phyloP scores from a whole-genome alignment of 2,888 invertebrate genomes.

The Oligia latruncula region DNA sequence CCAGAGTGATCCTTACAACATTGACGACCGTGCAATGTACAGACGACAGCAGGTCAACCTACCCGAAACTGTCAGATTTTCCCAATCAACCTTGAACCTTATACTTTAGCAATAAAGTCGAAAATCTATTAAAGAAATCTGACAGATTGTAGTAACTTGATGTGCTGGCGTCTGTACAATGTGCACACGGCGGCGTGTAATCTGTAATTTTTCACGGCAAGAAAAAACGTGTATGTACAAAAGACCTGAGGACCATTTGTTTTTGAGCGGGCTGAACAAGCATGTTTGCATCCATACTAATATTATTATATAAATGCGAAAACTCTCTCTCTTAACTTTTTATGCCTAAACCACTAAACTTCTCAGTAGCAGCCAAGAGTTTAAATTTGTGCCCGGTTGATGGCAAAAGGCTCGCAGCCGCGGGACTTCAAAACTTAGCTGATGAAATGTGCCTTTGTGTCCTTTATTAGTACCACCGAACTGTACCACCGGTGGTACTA shows the following conservation, averaged over 20 bases:
- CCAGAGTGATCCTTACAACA: not conserved
- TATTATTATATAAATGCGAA: not conserved
- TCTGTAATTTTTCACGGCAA: not conserved
- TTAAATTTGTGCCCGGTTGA: not conserved
- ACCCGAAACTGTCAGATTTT: no score
- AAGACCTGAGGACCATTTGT: not conserved
- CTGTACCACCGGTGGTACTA: no score
- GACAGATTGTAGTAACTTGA: no score
- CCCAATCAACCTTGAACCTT: no score
- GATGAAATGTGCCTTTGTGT: not conserved
- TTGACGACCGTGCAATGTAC: not conserved
- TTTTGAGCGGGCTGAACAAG: not conserved
- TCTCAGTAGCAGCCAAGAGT: not conserved
- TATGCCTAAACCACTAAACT: not conserved
- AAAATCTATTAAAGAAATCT: no score
- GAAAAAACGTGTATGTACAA: not conserved
- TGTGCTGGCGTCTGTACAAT: no score
- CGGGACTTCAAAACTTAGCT: not conserved
- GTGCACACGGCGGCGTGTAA: no score
- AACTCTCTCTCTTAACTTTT: not conserved
- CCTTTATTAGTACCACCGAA: no score
- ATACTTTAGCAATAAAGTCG: no score
- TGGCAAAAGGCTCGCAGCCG: not conserved
- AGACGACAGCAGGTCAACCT: no score
- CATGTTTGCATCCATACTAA: not conserved